These are phyloP conservation scores for Tiphia femorata DNA, from an alignment of 2,888 invertebrate species.

Conservation along the genomic window DNA sequence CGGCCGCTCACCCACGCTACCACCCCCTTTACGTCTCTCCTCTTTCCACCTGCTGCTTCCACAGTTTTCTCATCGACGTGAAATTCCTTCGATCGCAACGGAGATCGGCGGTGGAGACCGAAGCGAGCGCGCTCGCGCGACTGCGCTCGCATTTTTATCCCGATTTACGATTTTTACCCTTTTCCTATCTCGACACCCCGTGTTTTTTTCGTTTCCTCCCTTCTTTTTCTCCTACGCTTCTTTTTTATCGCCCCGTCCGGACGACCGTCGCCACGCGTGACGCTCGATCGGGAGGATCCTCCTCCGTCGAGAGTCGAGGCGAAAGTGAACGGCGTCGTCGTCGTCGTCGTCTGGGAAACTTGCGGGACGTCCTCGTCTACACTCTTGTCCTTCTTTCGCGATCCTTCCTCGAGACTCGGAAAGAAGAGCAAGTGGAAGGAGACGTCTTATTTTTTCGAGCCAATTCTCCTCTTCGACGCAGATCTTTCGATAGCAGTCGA, in stretches of 20 bases:
- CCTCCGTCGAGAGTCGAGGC: constrained; percentile 8
- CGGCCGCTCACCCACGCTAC: neutral
- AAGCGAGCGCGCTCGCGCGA: neutral
- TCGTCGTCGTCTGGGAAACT: no score
- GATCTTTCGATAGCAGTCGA: no score
- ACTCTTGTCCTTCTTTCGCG: no score
- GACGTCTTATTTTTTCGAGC: no score
- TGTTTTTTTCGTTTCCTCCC: neutral
- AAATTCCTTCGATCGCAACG: constrained; percentile 16
- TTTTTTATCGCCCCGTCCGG: neutral
- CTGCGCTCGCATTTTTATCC: neutral
- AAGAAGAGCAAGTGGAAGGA: no score
- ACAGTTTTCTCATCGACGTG: constrained; percentile 15
- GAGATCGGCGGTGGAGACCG: neutral
- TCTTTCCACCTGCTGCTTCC: constrained; percentile 42
- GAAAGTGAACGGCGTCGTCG: constrained; percentile 1
- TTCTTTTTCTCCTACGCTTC: neutral
- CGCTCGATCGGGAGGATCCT: constrained; percentile 4
- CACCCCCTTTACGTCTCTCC: constrained; percentile 10
- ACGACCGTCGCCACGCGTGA: constrained; percentile 2
- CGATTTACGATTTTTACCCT: neutral
- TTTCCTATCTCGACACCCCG: neutral
- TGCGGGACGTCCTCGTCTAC: no score
- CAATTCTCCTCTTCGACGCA: no score
- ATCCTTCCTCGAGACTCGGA: no score